Conservation (phyloP, 2,797 vertebrate genomes). For the Melanotaenia parkinsoni region DNA sequence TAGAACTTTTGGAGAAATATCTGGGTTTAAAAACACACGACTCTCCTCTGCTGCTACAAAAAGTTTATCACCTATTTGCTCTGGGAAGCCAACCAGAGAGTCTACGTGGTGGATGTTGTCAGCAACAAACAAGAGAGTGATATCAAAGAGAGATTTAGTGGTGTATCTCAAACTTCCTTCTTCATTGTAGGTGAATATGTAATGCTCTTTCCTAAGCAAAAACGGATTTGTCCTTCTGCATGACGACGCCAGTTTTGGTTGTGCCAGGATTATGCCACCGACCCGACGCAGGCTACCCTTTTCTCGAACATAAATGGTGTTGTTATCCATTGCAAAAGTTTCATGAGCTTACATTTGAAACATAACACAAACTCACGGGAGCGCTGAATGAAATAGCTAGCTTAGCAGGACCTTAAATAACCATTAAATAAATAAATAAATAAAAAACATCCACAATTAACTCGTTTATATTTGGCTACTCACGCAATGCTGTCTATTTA, state of each 20-base stretch:
- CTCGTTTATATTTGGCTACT: neutral
- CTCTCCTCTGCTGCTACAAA: constrained; percentile 92
- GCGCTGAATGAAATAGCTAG: neutral
- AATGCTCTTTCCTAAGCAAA: constrained; percentile 87
- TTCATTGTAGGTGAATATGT: constrained; percentile 92
- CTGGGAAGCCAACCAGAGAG: constrained; percentile 93
- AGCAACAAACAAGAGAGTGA: constrained; percentile 90
- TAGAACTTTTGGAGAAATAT: constrained; percentile 86
- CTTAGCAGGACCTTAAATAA: neutral
- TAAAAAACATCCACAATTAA: neutral
- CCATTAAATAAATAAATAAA: neutral
- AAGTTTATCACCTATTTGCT: constrained; percentile 93
- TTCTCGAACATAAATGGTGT: constrained; percentile 89
- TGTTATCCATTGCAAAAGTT: constrained; percentile 51
- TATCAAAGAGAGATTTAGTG: constrained; percentile 90
- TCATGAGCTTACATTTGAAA: constrained; percentile 1
- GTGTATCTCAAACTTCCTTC: constrained; percentile 94
- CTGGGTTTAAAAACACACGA: constrained; percentile 88
- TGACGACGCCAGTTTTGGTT: constrained; percentile 66
- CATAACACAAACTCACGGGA: constrained; percentile 4
- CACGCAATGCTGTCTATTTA: neutral
- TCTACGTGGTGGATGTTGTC: constrained; percentile 94
- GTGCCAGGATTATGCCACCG: constrained; percentile 69
- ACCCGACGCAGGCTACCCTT: constrained; percentile 87
- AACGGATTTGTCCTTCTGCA: constrained; percentile 77